These are phyloP conservation scores for Odontocerum albicorne DNA, from an alignment of 2,888 invertebrate species.

Conservation along the genomic window DNA sequence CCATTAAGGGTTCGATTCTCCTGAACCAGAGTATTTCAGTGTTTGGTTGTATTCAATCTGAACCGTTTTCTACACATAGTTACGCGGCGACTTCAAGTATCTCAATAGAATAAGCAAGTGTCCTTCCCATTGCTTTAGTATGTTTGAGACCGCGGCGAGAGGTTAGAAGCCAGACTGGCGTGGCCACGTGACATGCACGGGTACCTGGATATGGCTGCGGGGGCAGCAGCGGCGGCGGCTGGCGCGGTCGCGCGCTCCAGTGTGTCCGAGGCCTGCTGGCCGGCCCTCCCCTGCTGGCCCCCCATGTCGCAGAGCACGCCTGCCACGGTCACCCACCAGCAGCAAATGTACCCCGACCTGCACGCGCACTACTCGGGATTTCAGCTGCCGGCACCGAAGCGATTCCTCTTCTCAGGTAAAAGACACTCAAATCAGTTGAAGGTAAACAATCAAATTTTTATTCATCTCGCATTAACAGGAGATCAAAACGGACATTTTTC, in stretches of 20 bases:
- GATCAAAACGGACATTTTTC: no score
- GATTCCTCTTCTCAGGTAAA: conserved; percentile 25
- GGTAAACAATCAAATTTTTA: no score
- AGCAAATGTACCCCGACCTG: not conserved
- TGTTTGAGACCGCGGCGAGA: no score
- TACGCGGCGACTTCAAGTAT: no score
- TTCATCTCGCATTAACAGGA: no score
- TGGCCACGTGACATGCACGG: conserved; percentile 59
- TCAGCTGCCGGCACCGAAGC: conserved; percentile 25
- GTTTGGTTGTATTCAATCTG: no score
- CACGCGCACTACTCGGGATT: conserved; percentile 4
- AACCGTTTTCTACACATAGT: no score
- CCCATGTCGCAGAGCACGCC: conserved; percentile 3
- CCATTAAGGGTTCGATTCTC: no score
- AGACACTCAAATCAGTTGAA: no score
- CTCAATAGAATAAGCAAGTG: no score
- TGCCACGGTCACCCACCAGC: conserved; percentile 11
- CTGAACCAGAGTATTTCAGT: no score
- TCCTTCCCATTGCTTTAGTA: no score
- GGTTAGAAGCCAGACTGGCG: conserved; percentile 29
- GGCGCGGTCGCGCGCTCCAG: not conserved
- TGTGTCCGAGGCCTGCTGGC: conserved; percentile 10
- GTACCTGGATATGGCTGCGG: conserved; percentile 57
- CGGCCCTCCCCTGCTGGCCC: conserved; percentile 2
- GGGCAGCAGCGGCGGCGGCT: conserved; percentile 25